phyloP scores from a whole-genome alignment of 1,140 invertebrate genomes.

The Grapholita molesta region DNA sequence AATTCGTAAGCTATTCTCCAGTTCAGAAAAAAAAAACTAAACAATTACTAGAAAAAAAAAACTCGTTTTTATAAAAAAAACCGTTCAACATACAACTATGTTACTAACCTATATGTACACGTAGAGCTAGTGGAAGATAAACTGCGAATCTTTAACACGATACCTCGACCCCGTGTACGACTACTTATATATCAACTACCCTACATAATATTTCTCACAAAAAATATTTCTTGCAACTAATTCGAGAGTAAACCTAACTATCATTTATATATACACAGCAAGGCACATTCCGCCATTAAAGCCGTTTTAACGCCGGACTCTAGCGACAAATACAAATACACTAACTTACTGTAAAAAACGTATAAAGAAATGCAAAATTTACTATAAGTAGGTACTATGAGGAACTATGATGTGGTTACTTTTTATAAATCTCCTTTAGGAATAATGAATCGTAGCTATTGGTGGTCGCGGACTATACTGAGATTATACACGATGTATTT shows the following conservation, averaged over 20 bases:
- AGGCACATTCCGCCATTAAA: conserved; percentile 79
- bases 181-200: conserved; percentile 63
- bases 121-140: conserved; percentile 74
- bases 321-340: conserved; percentile 58
- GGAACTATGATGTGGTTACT: conserved; percentile 75
- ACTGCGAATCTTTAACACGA: conserved; percentile 75
- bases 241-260: conserved; percentile 77
- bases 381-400: conserved; percentile 77
- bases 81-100: conserved; percentile 54
- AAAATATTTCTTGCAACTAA: conserved; percentile 77
- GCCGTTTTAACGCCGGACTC: conserved; percentile 59
- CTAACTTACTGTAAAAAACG: conserved; percentile 73
- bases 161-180: conserved; percentile 58
- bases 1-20: conserved; percentile 71
- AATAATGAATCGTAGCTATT: conserved; percentile 51
- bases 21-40: conserved; percentile 64
- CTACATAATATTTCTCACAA: conserved; percentile 73
- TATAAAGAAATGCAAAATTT: conserved; percentile 75
- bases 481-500: conserved; percentile 54
- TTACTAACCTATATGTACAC: conserved; percentile 69
- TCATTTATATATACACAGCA: conserved; percentile 73
- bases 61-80: conserved; percentile 62
- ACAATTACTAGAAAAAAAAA: conserved; percentile 72
- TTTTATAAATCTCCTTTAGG: conserved; percentile 46
- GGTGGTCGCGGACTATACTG: conserved; percentile 71